Percentiles rank a stretch among this genome's conserved stretches.
Conservation (phyloP, 2,113 vertebrate species). For the Aptenodytes forsteri region DNA sequence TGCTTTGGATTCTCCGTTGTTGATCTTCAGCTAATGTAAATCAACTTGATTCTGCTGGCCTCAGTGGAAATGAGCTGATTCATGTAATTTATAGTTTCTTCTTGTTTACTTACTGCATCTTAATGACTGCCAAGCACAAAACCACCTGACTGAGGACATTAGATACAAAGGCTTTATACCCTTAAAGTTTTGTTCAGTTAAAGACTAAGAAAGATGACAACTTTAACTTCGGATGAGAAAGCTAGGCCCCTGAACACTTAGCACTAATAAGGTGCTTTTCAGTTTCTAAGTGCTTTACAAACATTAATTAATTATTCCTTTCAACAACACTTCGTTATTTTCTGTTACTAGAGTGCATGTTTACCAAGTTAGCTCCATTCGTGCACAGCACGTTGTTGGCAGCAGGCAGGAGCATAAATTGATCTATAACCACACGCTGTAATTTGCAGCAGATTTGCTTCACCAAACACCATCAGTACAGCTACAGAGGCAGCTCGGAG, state of each 20-base stretch:
- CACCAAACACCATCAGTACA: constrained; percentile 26
- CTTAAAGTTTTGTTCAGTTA: not conserved
- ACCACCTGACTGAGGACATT: not conserved
- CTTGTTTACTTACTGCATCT: constrained; percentile 16
- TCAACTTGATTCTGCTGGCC: not conserved
- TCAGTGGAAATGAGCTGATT: not conserved
- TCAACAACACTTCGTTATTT: constrained; percentile 48
- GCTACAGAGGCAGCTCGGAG: not conserved
- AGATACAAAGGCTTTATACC: not conserved
- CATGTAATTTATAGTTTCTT: not conserved
- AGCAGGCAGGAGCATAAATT: constrained; percentile 50
- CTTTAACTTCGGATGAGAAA: constrained; percentile 5
- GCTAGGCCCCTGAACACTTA: not conserved
- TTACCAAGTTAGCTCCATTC: constrained; percentile 42
- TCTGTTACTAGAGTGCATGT: constrained; percentile 24
- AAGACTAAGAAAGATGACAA: not conserved
- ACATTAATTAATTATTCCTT: constrained; percentile 64
- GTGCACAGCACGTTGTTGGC: constrained; percentile 52
- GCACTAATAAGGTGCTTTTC: constrained; percentile 45
- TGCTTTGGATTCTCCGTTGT: not conserved
- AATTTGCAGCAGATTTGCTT: constrained; percentile 64
- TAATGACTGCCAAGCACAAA: not conserved
- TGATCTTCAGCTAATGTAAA: constrained; percentile 13
- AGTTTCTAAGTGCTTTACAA: constrained; percentile 54
- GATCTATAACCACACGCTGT: constrained; percentile 47